Evolutionary conservation across 2,797 vertebrate species (phyloP).

Genomic region (Trichosurus vulpecula): DNA sequence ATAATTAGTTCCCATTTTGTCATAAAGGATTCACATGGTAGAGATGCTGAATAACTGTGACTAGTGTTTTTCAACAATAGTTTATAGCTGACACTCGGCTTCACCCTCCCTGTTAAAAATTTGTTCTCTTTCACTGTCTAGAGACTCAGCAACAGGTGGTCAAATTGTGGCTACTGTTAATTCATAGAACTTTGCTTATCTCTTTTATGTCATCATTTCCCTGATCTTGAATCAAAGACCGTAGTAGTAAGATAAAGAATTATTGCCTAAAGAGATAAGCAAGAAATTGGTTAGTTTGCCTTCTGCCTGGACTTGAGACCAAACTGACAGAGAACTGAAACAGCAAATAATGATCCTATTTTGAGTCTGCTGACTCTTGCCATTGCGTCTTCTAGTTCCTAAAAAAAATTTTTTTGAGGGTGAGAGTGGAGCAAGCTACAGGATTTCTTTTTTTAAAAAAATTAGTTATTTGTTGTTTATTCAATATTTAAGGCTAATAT

Average conservation of each 20-base stretch:
- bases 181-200: background rate
- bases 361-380: background rate
- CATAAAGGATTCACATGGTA: background rate
- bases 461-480: too few relatives aligned
- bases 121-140: background rate
- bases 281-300: background rate
- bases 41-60: background rate
- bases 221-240: slow-evolving; percentile 19
- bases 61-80: background rate
- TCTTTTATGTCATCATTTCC: background rate
- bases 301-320: background rate
- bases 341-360: background rate
- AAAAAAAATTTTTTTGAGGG: background rate
- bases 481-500: too few relatives aligned
- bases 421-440: background rate
- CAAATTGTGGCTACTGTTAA: background rate
- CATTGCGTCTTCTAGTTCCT: background rate
- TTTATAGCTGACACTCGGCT: background rate
- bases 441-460: background rate
- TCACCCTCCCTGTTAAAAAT: background rate
- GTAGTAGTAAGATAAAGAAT: background rate
- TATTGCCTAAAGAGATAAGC: background rate
- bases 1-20: slow-evolving; percentile 15
- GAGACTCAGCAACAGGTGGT: background rate
- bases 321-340: background rate